These are phyloP conservation scores for Riptortus pedestris DNA, from an alignment of 1,140 invertebrate species.

Conservation along the genomic window DNA sequence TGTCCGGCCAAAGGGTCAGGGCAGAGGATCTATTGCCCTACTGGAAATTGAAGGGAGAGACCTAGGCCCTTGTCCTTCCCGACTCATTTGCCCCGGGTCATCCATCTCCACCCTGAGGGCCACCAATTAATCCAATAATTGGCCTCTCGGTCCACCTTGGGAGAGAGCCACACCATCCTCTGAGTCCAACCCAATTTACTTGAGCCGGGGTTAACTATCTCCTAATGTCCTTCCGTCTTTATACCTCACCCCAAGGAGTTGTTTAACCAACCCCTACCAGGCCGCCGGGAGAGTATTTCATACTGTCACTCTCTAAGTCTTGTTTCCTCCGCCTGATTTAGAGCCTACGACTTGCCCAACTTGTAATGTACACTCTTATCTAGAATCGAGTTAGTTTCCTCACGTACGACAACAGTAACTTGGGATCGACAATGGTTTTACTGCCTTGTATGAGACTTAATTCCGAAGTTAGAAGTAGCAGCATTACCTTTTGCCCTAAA, in stretches of 20 bases:
- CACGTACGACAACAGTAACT: too few relatives aligned
- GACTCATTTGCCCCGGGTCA: neutral
- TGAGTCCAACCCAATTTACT: neutral
- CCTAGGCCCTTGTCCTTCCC: too few relatives aligned
- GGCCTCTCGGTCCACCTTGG: neutral
- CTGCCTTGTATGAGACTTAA: too few relatives aligned
- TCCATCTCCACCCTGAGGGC: neutral
- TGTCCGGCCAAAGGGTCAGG: constrained; percentile 9
- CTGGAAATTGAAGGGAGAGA: neutral
- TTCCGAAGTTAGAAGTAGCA: too few relatives aligned
- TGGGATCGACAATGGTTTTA: too few relatives aligned
- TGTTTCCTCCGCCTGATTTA: neutral
- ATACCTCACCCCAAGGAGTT: constrained; percentile 7
- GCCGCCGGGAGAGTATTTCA: neutral
- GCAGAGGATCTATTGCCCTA: neutral
- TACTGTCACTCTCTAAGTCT: neutral
- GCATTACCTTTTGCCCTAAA: too few relatives aligned
- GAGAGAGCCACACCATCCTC: neutral
- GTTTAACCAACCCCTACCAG: neutral
- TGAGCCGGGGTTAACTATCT: constrained; percentile 1
- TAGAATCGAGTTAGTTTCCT: too few relatives aligned
- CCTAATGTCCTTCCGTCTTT: constrained; percentile 5
- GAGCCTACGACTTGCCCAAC: too few relatives aligned
- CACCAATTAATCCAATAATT: constrained; percentile 10
- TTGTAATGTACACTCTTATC: too few relatives aligned